Conservation (phyloP, 2,797 vertebrate species). For the Molothrus aeneus region DNA sequence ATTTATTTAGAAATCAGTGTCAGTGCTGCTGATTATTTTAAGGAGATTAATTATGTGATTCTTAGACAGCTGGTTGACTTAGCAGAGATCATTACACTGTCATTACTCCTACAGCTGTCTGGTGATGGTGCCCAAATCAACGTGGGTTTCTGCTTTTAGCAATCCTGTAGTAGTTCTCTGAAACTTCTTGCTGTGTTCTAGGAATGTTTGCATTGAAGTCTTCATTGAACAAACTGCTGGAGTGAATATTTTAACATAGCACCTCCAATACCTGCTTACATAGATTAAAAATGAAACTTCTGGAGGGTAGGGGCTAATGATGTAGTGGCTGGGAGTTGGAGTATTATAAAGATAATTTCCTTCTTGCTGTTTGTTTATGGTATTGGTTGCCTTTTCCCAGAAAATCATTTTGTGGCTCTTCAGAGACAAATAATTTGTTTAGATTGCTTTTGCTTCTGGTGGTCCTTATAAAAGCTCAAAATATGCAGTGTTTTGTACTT, state of each 20-base stretch:
- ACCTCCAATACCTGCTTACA: neutral
- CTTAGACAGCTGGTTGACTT: constrained; percentile 26
- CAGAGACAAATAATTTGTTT: neutral
- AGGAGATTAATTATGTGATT: constrained; percentile 32
- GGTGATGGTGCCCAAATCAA: neutral
- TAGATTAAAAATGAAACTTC: neutral
- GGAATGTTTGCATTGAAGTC: neutral
- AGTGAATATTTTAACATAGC: neutral
- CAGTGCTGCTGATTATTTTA: constrained; percentile 30
- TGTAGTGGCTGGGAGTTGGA: neutral
- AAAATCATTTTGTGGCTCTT: neutral
- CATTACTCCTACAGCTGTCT: constrained; percentile 38
- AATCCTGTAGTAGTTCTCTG: neutral
- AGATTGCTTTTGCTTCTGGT: neutral
- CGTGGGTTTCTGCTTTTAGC: neutral
- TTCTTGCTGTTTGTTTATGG: neutral
- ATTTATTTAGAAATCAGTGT: constrained; percentile 19
- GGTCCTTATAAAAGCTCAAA: neutral
- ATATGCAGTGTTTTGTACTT: neutral
- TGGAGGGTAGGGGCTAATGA: neutral
- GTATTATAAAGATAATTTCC: neutral
- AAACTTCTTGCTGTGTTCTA: neutral
- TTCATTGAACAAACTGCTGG: neutral
- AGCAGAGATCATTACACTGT: constrained; percentile 17
- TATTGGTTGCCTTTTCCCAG: neutral